Evolutionary conservation across 1,140 invertebrate genomes (phyloP).

Genomic region (Penaeus indicus): DNA sequence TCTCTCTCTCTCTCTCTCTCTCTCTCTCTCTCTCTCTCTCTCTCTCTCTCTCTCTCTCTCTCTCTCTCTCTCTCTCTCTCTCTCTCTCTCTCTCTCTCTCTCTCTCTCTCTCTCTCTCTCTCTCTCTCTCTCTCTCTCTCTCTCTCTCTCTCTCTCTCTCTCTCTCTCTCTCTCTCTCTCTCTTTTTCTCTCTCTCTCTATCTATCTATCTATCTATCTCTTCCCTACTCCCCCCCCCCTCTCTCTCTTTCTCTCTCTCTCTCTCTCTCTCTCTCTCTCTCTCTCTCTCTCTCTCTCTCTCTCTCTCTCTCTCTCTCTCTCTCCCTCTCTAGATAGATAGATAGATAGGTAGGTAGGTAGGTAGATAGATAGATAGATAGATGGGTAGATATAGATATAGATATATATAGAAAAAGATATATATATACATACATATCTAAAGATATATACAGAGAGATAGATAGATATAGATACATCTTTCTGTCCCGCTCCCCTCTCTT

Average conservation of each 20-base stretch:
- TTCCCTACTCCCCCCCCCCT: too few species aligned
- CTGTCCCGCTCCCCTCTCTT: too few species aligned
- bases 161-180: not conserved
- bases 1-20: not conserved
- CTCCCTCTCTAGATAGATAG: not conserved
- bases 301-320: slow-evolving; percentile 10
- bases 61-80: not conserved
- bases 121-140: not conserved
- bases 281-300: too few species aligned
- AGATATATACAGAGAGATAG: too few species aligned
- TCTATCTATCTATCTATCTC: not conserved
- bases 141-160: not conserved
- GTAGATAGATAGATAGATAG: too few species aligned
- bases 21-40: not conserved
- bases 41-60: not conserved
- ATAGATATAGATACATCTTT: too few species aligned
- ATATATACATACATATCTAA: too few species aligned
- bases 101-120: not conserved
- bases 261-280: too few species aligned
- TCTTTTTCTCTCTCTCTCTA: not conserved
- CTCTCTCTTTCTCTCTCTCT: too few species aligned
- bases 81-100: not conserved
- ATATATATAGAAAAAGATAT: too few species aligned
- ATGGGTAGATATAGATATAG: too few species aligned
- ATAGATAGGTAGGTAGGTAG: too few species aligned